Conservation (phyloP, 2,113 vertebrate genomes). For the Cacatua alba region DNA sequence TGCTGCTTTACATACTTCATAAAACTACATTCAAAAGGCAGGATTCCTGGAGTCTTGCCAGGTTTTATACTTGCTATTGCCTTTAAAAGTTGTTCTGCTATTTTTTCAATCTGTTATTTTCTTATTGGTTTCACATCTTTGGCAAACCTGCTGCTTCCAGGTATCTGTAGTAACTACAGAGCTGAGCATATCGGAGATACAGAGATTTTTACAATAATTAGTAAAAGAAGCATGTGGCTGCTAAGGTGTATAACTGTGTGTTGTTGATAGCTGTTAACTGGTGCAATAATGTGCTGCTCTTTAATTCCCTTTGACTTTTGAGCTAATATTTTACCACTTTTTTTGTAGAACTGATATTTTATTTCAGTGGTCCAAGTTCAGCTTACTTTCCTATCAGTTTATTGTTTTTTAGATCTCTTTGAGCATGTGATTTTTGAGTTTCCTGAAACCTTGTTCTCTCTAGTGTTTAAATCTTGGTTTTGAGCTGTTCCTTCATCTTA, state of each 20-base stretch:
- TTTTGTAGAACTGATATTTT: neutral
- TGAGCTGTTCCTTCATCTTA: neutral
- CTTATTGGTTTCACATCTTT: neutral
- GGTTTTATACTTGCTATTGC: neutral
- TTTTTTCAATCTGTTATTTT: neutral
- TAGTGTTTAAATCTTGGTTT: neutral
- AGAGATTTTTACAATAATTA: neutral
- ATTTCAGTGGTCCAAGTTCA: neutral
- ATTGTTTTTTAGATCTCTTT: neutral
- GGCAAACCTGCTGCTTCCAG: neutral
- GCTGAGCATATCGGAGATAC: neutral
- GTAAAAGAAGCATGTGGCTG: neutral
- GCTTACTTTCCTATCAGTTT: neutral
- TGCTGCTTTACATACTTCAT: neutral
- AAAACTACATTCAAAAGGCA: neutral
- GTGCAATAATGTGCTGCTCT: neutral
- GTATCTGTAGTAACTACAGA: neutral
- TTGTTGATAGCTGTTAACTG: neutral
- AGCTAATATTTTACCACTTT: neutral
- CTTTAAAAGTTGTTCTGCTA: neutral
- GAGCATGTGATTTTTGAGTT: neutral
- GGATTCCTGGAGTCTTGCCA: neutral
- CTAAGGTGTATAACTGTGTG: neutral
- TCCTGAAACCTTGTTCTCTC: neutral
- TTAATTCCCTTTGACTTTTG: neutral